These are phyloP conservation scores for Drosophila orosa DNA, from an alignment of 1,140 invertebrate genomes.

Conservation along the genomic window DNA sequence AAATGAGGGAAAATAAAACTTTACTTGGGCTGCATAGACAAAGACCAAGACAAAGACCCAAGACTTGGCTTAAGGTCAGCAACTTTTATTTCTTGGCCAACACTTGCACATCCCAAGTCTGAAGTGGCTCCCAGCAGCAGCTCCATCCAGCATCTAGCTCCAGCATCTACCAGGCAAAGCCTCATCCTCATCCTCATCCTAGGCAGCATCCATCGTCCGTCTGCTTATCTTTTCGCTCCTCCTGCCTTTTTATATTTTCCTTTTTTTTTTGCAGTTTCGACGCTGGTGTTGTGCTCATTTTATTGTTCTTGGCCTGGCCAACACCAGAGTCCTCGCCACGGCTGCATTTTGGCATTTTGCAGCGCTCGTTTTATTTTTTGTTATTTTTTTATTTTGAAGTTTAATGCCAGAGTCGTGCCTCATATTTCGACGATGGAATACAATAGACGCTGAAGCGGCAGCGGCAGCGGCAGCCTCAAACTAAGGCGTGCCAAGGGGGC, in stretches of 20 bases:
- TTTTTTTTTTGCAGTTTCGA: slow-evolving; percentile 7
- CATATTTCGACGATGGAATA: slow-evolving; percentile 82
- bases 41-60: slow-evolving; percentile 71
- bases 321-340: slow-evolving; percentile 66
- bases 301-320: slow-evolving; percentile 79
- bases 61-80: slow-evolving; percentile 72
- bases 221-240: slow-evolving; percentile 70
- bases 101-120: slow-evolving; percentile 66
- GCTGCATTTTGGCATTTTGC: slow-evolving; percentile 81
- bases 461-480: slow-evolving; percentile 8
- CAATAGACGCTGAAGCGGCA: slow-evolving; percentile 64
- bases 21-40: slow-evolving; percentile 71
- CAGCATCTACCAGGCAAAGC: slow-evolving; percentile 7
- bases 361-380: slow-evolving; percentile 66
- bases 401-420: slow-evolving; percentile 82
- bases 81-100: slow-evolving; percentile 82
- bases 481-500: slow-evolving; percentile 74
- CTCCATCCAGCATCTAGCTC: slow-evolving; percentile 36
- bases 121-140: slow-evolving; percentile 66
- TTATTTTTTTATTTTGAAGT: slow-evolving; percentile 64
- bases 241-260: slow-evolving; percentile 10
- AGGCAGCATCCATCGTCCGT: slow-evolving; percentile 39
- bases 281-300: slow-evolving; percentile 54
- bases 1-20: slow-evolving; percentile 50
- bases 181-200: slow-evolving; percentile 12